Base-by-base conservation (phyloP, 1,140 invertebrate genomes). In the Maniola jurtina region DNA sequence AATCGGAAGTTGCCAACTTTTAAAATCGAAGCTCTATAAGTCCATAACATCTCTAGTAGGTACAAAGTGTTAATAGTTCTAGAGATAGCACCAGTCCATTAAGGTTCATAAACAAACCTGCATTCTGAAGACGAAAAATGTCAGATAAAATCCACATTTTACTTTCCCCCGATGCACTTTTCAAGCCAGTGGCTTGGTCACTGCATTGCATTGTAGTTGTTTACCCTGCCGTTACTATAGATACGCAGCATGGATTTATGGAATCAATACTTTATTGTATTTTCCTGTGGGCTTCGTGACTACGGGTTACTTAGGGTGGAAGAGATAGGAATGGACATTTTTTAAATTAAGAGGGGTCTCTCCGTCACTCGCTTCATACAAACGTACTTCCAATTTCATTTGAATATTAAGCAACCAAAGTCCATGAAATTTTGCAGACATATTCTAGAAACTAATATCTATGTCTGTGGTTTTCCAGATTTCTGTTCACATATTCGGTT, bases 161-260 rank as follows among this genome's bases (percentile, higher is more conserved):
- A 52, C 48, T 52, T 25, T 25, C 15, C 48, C 48, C 15, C 48
- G 16, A 52, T 52, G 48, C 48, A 52, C 48, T 52, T 52, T 45
- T 52, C 48, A 52, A 52, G 14, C 25, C 48, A 52, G 48, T 52
- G 48, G 16, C 14, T 8, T 14, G 48, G 16, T 52, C 48, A 52
- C 7, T 52, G 2, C 16, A 25, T 52, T 52, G 48, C 13, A 52
- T 52, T 52, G 48, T 52, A 52, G 48, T 52, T 52, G 48, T 52
- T 52, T 52, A 52, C 15, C 15, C 48, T 25, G 10, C 48, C 7
- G 48, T 52, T 25, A 11, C 48, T 25, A 25, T 52, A 52, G 48
- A 52, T 52, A 52, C 48, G 48, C 5, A 6, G 42, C 6, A 6
- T 45, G 42, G 42, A 45, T n/a, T 45, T n/a, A 38, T 52, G 14